A percentile compares a stretch with the other conserved stretches of the same genome.
Conservation (phyloP, 2,113 vertebrate species). For the Cnemophilus loriae region DNA sequence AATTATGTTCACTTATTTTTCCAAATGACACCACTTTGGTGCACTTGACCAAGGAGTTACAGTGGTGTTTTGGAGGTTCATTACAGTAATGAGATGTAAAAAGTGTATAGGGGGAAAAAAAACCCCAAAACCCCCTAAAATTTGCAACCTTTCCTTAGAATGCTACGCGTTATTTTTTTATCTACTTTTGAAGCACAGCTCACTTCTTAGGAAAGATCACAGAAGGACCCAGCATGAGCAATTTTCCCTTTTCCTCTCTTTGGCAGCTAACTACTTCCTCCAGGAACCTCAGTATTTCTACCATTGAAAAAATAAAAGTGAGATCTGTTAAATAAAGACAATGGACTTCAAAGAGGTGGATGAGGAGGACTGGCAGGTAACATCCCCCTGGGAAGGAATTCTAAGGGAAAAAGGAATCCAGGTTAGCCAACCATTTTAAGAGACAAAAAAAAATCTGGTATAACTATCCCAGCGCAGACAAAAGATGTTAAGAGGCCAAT, state of each 20-base stretch:
- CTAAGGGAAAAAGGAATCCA: conserved; percentile 35
- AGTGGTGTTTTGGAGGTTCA: neutral
- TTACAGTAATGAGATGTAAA: neutral
- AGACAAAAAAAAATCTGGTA: neutral
- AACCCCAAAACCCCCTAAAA: neutral
- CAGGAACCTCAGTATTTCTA: neutral
- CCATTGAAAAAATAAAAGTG: neutral
- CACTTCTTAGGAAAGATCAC: neutral
- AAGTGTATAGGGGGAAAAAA: neutral
- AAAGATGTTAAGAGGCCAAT: conserved; percentile 3
- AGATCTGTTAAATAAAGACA: conserved; percentile 36
- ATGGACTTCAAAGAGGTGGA: conserved; percentile 10
- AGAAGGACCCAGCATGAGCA: neutral
- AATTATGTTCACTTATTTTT: neutral
- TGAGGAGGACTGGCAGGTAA: neutral
- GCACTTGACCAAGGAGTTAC: neutral
- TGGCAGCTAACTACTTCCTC: conserved; percentile 9
- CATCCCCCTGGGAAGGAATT: neutral
- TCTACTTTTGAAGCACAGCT: neutral
- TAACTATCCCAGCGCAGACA: neutral
- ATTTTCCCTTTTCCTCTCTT: conserved; percentile 19
- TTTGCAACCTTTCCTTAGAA: neutral
- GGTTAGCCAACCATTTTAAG: conserved; percentile 11
- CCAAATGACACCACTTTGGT: neutral
- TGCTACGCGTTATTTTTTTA: neutral